Evolutionary conservation across 2,113 vertebrate genomes (phyloP).

Genomic region (Chaetodon auriga): DNA sequence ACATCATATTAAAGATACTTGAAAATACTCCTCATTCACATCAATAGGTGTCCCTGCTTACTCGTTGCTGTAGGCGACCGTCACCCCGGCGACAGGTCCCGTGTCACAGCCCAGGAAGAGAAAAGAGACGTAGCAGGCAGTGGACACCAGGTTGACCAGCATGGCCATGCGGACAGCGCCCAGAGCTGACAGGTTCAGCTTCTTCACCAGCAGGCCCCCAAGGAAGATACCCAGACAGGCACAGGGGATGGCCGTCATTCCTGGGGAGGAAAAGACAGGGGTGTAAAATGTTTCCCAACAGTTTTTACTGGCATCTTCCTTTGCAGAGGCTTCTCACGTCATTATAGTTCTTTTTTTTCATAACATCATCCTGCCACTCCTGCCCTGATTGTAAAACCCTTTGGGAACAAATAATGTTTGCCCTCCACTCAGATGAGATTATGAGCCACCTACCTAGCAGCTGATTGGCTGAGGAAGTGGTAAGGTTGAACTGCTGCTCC

Average conservation of each 20-base stretch:
- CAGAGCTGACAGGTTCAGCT: conserved; percentile 83
- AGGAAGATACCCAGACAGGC: conserved; percentile 86
- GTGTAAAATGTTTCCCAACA: background rate
- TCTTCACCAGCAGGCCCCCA: conserved; percentile 84
- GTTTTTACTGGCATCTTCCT: background rate
- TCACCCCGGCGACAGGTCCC: conserved; percentile 84
- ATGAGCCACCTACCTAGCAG: conserved; percentile 78
- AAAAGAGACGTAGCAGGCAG: conserved; percentile 84
- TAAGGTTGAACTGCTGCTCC: conserved; percentile 86
- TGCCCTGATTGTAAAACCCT: background rate
- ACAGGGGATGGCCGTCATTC: conserved; percentile 86
- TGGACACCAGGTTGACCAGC: conserved; percentile 84
- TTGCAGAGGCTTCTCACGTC: background rate
- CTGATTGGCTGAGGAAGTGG: conserved; percentile 86
- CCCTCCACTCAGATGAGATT: background rate
- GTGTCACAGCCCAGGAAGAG: conserved; percentile 86
- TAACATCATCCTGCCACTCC: background rate
- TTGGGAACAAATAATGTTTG: background rate
- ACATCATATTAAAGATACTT: background rate
- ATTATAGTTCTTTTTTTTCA: too few species aligned
- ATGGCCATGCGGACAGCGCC: conserved; percentile 85
- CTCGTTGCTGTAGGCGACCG: conserved; percentile 83
- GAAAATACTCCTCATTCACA: background rate
- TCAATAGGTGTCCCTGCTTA: conserved; percentile 53
- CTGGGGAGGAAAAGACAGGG: conserved; percentile 54